These are phyloP conservation scores for Catharus bicknelli DNA, from an alignment of 2,113 vertebrate genomes.

Conservation along the genomic window DNA sequence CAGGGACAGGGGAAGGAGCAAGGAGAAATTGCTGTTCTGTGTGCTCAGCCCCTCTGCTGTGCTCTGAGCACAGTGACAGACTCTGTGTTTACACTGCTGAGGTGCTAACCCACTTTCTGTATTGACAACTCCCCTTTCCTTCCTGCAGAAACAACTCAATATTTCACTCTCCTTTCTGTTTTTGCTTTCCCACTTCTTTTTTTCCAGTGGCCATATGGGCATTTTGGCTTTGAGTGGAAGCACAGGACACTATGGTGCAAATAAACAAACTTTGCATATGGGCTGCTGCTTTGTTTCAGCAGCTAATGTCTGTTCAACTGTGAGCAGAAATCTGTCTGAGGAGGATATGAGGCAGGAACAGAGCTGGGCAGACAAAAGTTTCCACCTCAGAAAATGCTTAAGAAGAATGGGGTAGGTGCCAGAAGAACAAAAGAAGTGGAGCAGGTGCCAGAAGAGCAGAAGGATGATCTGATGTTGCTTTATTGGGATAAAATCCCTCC, in stretches of 20 bases:
- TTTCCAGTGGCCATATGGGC: not conserved
- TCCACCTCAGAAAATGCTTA: not conserved
- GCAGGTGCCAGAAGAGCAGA: not conserved
- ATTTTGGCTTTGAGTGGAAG: slow-evolving; percentile 46
- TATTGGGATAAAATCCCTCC: not conserved
- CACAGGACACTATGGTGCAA: slow-evolving; percentile 27
- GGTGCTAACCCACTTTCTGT: not conserved
- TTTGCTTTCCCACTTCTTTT: not conserved
- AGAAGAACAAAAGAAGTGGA: not conserved
- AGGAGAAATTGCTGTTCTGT: not conserved
- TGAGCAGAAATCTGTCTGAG: slow-evolving; percentile 37
- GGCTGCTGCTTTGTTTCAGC: slow-evolving; percentile 26
- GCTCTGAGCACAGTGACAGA: not conserved
- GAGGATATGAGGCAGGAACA: not conserved
- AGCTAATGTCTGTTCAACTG: slow-evolving; percentile 17
- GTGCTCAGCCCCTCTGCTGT: not conserved
- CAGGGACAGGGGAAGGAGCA: not conserved
- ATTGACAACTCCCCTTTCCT: not conserved
- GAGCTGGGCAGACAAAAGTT: not conserved
- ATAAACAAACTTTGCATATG: slow-evolving; percentile 59
- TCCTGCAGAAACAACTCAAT: not conserved
- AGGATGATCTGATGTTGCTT: not conserved
- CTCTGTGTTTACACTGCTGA: not conserved
- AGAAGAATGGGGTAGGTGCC: not conserved
- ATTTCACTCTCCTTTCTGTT: not conserved